A percentile compares a stretch with the other conserved stretches of the same genome.
These are phyloP conservation scores for Syrrhaptes paradoxus DNA, from an alignment of 2,113 vertebrate genomes.

Conservation along the genomic window DNA sequence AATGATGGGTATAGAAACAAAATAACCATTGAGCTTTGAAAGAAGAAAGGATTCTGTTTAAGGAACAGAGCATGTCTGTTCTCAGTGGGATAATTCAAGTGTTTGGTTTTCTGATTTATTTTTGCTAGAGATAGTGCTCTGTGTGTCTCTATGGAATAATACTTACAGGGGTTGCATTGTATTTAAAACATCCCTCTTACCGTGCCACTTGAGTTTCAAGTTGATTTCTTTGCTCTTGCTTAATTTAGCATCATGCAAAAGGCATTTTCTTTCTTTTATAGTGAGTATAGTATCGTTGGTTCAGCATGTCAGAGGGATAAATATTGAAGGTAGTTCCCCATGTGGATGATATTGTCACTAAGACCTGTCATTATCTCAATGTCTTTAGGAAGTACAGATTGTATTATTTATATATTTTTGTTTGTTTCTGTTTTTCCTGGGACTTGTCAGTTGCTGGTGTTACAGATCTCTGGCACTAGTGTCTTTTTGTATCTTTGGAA, in stretches of 20 bases:
- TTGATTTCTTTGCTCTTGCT: background rate
- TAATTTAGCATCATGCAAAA: background rate
- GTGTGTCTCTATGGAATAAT: background rate
- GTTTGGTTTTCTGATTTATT: background rate
- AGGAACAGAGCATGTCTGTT: background rate
- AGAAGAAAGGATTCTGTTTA: background rate
- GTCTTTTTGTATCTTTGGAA: background rate
- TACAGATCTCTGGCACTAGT: background rate
- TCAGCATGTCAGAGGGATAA: background rate
- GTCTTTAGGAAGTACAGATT: background rate
- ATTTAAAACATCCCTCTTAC: background rate
- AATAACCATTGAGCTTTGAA: background rate
- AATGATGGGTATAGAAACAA: background rate
- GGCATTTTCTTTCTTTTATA: background rate
- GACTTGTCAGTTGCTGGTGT: background rate
- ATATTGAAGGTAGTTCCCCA: background rate
- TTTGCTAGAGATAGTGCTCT: background rate
- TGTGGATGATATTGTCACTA: rapidly evolving
- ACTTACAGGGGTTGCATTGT: background rate
- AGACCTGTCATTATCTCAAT: background rate
- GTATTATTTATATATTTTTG: background rate
- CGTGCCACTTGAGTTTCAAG: background rate
- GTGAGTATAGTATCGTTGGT: background rate
- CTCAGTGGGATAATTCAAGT: background rate
- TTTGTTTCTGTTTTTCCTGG: background rate